These are phyloP conservation scores for Budorcas taxicolor DNA, from an alignment of 2,113 vertebrate genomes.

Conservation along the genomic window DNA sequence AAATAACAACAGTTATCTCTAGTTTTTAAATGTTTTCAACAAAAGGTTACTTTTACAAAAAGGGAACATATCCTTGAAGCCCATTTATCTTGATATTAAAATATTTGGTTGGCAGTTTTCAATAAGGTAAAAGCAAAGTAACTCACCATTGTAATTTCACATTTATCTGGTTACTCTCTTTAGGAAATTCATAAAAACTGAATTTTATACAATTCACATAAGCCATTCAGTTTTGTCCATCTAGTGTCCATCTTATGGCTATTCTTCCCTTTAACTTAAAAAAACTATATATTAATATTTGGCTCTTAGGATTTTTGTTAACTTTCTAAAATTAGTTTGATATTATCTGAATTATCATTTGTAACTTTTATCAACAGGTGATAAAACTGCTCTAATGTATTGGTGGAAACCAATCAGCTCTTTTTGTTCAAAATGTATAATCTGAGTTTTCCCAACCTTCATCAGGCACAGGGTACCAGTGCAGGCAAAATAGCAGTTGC, in stretches of 20 bases:
- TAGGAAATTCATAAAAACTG: neutral
- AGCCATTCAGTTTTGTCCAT: neutral
- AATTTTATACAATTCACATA: neutral
- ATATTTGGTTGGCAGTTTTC: neutral
- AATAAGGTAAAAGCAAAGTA: neutral
- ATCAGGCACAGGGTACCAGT: neutral
- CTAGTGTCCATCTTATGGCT: neutral
- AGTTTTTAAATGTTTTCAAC: neutral
- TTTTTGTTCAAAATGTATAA: neutral
- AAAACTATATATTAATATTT: neutral
- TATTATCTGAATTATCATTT: neutral
- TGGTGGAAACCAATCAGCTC: neutral
- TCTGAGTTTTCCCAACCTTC: neutral
- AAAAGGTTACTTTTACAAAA: neutral
- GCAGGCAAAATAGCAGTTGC: neutral
- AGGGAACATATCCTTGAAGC: neutral
- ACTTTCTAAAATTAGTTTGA: neutral
- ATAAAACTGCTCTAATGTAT: neutral
- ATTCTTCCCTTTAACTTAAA: neutral
- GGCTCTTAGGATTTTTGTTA: neutral
- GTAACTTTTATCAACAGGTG: neutral
- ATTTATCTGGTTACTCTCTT: neutral
- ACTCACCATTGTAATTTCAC: neutral
- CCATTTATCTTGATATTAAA: neutral
- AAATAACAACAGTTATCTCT: neutral